Evolutionary conservation across 2,888 invertebrate genomes (phyloP).

Genomic region (Melanotus villosus): DNA sequence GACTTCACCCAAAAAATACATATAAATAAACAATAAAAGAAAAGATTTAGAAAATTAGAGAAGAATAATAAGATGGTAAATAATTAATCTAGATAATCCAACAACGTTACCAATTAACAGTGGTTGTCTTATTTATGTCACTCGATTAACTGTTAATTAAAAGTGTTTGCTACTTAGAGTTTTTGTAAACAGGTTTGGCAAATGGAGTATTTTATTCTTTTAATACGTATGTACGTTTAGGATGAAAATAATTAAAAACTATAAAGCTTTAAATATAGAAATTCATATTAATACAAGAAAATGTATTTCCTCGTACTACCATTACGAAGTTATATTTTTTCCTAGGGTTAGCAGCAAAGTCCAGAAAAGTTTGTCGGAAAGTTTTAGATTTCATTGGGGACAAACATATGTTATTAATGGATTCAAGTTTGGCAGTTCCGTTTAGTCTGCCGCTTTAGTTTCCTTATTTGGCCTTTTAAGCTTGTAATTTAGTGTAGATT

Average conservation of each 20-base stretch:
- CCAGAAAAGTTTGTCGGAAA: constrained; percentile 28
- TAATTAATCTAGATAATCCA: too few relatives aligned
- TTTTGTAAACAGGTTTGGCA: too few relatives aligned
- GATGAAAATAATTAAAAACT: too few relatives aligned
- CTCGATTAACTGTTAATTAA: too few relatives aligned
- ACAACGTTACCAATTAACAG: too few relatives aligned
- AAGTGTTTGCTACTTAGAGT: too few relatives aligned
- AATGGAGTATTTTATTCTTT: too few relatives aligned
- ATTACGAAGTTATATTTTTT: constrained; percentile 33
- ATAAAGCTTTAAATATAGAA: neutral
- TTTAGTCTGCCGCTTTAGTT: constrained; percentile 28
- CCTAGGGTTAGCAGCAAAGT: constrained; percentile 25
- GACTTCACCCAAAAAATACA: neutral
- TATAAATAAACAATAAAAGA: too few relatives aligned
- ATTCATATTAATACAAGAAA: constrained; percentile 7
- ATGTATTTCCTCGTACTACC: constrained; percentile 13
- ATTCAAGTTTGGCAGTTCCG: constrained; percentile 29
- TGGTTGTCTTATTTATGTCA: too few relatives aligned
- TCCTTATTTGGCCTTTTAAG: constrained; percentile 1
- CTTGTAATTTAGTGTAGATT: neutral
- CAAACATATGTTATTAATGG: constrained; percentile 37
- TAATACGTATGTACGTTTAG: too few relatives aligned
- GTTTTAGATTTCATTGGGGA: constrained; percentile 36
- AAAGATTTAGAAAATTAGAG: too few relatives aligned
- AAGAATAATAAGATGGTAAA: too few relatives aligned